Base-by-base conservation (phyloP, 2,888 invertebrate genomes). In the Eumacrocentrus americanus region DNA sequence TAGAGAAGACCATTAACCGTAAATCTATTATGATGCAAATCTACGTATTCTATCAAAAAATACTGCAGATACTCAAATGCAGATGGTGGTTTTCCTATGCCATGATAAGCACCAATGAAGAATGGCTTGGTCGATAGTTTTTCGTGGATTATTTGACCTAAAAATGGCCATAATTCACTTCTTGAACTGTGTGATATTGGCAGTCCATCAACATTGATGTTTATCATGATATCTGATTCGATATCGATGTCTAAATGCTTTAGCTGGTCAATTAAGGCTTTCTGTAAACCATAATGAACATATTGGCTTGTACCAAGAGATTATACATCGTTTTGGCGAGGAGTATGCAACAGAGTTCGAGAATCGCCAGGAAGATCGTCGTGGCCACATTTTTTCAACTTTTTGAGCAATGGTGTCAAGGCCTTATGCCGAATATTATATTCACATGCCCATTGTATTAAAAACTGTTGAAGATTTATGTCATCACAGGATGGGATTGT, bases 131-230 rank as follows among this genome's bases (percentile, higher is more conserved):
- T 29, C 16, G 16, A 14, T 16, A 34, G 4, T 14, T 6, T 18
- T 48, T 22, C 12, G 6, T 34, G 9, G 2, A 44, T 35, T 44
- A 56, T 47, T 29, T 11, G 18, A 3, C 53, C 63, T n/a, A 67
- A 53, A 54, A 68, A 67, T 4, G 63, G 65, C 68, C 62, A 67
- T 46, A 65, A 60, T 46, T 63, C 56, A 47, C 61, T 63, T 16
- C 44, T 35, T 9, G 54, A 57, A 51, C 63, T 63, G 35, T 57
- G 53, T 29, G 48, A 54, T 34, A 67, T 34, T 23, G 64, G 66
- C 9, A 66, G 18, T 9, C 66, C 67, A 20, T 66, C 66, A n/a
- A 48, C 48, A 48, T 48, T 48, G 18, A 48, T 16, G 6, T 48
- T 14, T 5, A 48, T 25, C 2, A 25, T 1, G 14, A 48, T 48